These are phyloP conservation scores for Sebastes alutus DNA, from an alignment of 2,797 vertebrate species.

Conservation along the genomic window DNA sequence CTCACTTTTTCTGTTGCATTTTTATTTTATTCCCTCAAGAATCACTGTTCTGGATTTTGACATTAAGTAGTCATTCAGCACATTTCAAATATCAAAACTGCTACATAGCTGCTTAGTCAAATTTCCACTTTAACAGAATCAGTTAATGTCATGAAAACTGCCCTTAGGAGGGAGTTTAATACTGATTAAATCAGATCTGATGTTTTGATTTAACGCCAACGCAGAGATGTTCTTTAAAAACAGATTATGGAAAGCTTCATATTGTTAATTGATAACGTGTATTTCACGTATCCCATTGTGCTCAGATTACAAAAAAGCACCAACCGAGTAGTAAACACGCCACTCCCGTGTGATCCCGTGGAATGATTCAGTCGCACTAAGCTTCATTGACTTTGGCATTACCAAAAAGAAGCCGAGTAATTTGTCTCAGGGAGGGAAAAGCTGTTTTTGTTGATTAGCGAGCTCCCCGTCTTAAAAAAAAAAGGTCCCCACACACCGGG, in stretches of 20 bases:
- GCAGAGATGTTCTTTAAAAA: constrained; percentile 12
- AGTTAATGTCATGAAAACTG: constrained; percentile 47
- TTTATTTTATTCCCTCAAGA: constrained; percentile 34
- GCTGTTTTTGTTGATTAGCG: constrained; percentile 69
- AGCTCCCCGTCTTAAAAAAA: constrained; percentile 39
- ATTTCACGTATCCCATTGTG: constrained; percentile 52
- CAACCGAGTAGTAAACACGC: constrained; percentile 41
- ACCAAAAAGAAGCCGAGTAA: constrained; percentile 46
- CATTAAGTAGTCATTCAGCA: constrained; percentile 15
- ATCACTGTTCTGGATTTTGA: constrained; percentile 22
- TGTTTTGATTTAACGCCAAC: constrained; percentile 26
- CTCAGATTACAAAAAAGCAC: constrained; percentile 24
- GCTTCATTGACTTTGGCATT: constrained; percentile 55
- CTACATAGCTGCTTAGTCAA: neutral
- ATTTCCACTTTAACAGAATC: constrained; percentile 21
- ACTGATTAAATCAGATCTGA: constrained; percentile 37
- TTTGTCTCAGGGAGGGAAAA: constrained; percentile 65
- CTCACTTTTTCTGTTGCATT: constrained; percentile 14
- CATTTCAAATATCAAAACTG: constrained; percentile 26
- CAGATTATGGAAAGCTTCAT: constrained; percentile 15
- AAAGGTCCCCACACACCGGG: constrained; percentile 37
- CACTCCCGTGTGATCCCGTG: constrained; percentile 13
- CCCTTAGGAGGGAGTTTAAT: constrained; percentile 33
- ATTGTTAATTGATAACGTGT: constrained; percentile 52
- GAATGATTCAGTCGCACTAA: constrained; percentile 42